A percentile compares a stretch with the other conserved stretches of the same genome.
These are phyloP conservation scores for Oplegnathus fasciatus DNA, from an alignment of 2,113 vertebrate species.

Conservation along the genomic window DNA sequence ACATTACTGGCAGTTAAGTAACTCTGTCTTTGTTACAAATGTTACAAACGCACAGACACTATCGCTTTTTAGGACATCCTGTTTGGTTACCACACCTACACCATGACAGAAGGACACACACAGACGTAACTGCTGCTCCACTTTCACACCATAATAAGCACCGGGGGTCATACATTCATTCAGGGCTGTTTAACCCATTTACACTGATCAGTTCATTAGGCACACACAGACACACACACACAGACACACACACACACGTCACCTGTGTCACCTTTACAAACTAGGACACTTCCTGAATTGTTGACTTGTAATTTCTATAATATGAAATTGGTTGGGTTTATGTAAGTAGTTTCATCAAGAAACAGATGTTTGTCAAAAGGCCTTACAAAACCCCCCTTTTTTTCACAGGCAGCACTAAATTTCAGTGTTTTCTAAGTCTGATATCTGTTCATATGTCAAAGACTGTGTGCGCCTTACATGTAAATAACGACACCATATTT, in stretches of 20 bases:
- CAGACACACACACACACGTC: not conserved
- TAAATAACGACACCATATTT: not conserved
- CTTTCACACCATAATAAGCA: conserved; percentile 36
- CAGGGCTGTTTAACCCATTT: conserved; percentile 9
- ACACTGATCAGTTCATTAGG: not conserved
- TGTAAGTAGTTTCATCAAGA: not conserved
- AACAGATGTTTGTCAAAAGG: not conserved
- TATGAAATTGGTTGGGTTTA: not conserved
- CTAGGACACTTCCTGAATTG: not conserved
- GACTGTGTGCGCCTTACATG: not conserved
- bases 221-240: not conserved
- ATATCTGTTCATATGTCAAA: not conserved
- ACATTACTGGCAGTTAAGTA: conserved; percentile 49
- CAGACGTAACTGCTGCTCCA: conserved; percentile 29
- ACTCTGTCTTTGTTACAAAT: conserved; percentile 42
- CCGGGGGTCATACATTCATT: not conserved
- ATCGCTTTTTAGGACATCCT: conserved; percentile 35
- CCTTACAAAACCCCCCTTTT: not conserved
- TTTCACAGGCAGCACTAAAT: not conserved
- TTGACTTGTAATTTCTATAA: not conserved
- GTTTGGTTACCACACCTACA: conserved; percentile 5
- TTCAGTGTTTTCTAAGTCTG: not conserved
- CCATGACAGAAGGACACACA: not conserved
- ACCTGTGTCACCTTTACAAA: conserved; percentile 11
- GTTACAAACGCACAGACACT: conserved; percentile 29